Conservation (phyloP, 1,140 invertebrate species). For the Archegozetes longisetosus region DNA sequence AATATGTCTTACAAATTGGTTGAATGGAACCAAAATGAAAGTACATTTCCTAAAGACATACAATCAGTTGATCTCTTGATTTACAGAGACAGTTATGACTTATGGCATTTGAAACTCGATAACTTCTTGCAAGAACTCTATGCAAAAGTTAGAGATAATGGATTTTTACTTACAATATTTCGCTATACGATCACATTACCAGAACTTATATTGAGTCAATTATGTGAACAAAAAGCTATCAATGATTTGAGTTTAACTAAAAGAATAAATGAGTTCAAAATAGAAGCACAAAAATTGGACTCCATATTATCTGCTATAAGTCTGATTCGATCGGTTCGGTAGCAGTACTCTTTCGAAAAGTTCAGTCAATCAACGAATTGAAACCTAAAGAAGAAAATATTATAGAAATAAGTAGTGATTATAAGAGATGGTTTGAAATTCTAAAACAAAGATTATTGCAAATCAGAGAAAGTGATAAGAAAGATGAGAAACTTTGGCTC, state of each 20-base stretch:
- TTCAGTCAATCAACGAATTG: neutral
- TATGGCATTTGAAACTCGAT: neutral
- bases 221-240: neutral
- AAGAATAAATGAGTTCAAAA: neutral
- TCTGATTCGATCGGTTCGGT: neutral
- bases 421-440: slow-evolving; percentile 52
- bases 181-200: neutral
- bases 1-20: too few species aligned
- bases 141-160: neutral
- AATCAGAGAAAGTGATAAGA: slow-evolving; percentile 28
- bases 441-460: slow-evolving; percentile 25
- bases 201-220: neutral
- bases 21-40: neutral
- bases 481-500: slow-evolving; percentile 42
- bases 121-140: neutral
- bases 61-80: neutral
- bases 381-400: slow-evolving; percentile 28
- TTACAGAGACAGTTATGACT: neutral
- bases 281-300: neutral
- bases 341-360: slow-evolving; percentile 4
- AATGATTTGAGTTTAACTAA: neutral
- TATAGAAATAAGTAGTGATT: slow-evolving; percentile 27
- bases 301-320: slow-evolving; percentile 1
- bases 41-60: neutral
- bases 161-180: neutral